Percentiles rank a stretch among this genome's conserved stretches.
Evolutionary conservation across 2,113 vertebrate species (phyloP).

Genomic region (Actenoides hombroni): DNA sequence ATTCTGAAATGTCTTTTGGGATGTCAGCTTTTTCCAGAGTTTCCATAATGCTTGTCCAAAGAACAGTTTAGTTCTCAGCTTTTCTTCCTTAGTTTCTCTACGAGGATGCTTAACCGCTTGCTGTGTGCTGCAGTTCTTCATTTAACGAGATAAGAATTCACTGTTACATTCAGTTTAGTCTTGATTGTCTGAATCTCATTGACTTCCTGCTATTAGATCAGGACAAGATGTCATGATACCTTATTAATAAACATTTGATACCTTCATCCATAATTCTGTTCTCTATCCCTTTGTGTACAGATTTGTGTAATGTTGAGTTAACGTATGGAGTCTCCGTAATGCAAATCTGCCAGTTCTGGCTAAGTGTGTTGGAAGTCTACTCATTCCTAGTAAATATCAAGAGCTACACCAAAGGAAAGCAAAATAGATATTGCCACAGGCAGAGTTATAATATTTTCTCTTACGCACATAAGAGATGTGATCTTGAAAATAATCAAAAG

Average conservation of each 20-base stretch:
- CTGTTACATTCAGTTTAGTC: neutral
- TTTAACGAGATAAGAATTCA: neutral
- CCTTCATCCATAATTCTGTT: neutral
- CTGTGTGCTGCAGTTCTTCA: neutral
- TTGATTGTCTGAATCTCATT: neutral
- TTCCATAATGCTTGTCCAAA: neutral
- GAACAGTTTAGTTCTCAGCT: neutral
- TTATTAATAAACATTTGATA: neutral
- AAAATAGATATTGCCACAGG: neutral
- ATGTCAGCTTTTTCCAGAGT: neutral
- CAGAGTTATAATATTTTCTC: neutral
- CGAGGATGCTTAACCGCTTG: neutral
- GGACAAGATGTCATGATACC: neutral
- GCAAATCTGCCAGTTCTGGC: neutral
- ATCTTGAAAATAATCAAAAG: neutral
- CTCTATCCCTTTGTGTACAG: neutral
- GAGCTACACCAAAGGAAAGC: neutral
- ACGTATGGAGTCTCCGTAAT: neutral
- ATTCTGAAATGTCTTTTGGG: neutral
- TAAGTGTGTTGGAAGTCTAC: neutral
- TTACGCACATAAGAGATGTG: neutral
- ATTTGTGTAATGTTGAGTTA: neutral
- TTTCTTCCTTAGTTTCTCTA: neutral
- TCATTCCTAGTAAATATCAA: neutral
- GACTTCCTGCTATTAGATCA: neutral